These are phyloP conservation scores for Rousettus madagascariensis DNA, from an alignment of 2,797 vertebrate genomes.

Conservation along the genomic window DNA sequence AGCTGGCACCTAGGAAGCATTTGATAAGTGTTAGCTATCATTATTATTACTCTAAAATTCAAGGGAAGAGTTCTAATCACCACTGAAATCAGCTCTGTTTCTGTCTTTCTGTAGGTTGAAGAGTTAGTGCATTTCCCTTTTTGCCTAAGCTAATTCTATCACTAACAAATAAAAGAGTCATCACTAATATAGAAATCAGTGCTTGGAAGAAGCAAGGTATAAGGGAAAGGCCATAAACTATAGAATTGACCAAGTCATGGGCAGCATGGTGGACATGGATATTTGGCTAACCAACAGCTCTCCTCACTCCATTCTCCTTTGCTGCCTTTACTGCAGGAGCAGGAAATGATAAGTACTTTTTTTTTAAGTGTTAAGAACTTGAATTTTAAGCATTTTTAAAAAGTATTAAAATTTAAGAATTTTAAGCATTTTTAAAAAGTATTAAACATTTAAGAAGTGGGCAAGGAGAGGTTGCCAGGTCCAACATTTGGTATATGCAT, in stretches of 20 bases:
- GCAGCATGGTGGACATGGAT: neutral
- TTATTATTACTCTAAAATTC: slow-evolving; percentile 19
- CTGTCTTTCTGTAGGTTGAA: neutral
- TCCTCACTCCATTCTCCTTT: neutral
- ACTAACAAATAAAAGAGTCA: neutral
- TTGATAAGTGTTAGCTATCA: neutral
- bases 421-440: neutral
- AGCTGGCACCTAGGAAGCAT: neutral
- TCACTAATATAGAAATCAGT: neutral
- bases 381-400: neutral
- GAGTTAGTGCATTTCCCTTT: neutral
- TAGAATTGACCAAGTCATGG: neutral
- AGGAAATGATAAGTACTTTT: neutral
- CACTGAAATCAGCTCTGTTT: neutral
- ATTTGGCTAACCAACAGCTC: neutral
- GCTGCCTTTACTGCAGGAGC: neutral
- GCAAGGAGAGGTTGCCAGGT: neutral
- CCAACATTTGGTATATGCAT: neutral
- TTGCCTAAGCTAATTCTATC: neutral
- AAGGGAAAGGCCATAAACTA: neutral
- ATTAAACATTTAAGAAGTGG: neutral
- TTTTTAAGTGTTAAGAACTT: neutral
- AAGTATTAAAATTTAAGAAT: neutral
- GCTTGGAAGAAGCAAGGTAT: neutral
- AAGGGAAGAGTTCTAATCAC: neutral